A percentile compares a stretch with the other conserved stretches of the same genome.
Conservation (phyloP, 2,888 invertebrate genomes). For the Panorpa germanica region DNA sequence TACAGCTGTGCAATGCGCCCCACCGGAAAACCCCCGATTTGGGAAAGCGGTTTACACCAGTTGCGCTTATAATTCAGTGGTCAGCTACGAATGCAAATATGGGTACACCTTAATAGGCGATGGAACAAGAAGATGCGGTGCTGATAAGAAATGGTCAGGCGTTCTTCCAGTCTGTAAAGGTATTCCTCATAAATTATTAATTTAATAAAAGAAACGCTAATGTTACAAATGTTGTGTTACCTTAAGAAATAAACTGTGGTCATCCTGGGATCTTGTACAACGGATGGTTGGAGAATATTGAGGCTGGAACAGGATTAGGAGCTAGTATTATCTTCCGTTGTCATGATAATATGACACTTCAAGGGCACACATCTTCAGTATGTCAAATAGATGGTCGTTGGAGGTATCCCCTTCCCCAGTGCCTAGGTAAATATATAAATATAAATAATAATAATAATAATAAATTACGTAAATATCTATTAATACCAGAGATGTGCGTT, state of each 20-base stretch:
- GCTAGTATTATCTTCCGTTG: constrained; percentile 87
- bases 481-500: no score
- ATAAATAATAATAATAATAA: constrained; percentile 3
- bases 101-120: constrained; percentile 85
- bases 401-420: constrained; percentile 84
- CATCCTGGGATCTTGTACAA: constrained; percentile 87
- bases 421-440: constrained; percentile 41
- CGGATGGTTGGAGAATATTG: constrained; percentile 86
- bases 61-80: constrained; percentile 85
- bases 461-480: not conserved
- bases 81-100: constrained; percentile 89
- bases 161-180: constrained; percentile 84
- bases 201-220: not conserved
- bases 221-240: constrained; percentile 10
- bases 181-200: constrained; percentile 19
- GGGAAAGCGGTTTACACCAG: constrained; percentile 88
- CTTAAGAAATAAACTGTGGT: constrained; percentile 89
- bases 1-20: constrained; percentile 84
- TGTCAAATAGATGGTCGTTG: constrained; percentile 90
- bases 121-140: constrained; percentile 76
- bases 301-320: constrained; percentile 75
- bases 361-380: constrained; percentile 74
- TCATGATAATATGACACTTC: constrained; percentile 77
- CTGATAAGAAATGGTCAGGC: constrained; percentile 91
- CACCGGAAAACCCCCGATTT: constrained; percentile 79